Evolutionary conservation across 2,113 vertebrate genomes (phyloP).

Genomic region (Arizona elegans): DNA sequence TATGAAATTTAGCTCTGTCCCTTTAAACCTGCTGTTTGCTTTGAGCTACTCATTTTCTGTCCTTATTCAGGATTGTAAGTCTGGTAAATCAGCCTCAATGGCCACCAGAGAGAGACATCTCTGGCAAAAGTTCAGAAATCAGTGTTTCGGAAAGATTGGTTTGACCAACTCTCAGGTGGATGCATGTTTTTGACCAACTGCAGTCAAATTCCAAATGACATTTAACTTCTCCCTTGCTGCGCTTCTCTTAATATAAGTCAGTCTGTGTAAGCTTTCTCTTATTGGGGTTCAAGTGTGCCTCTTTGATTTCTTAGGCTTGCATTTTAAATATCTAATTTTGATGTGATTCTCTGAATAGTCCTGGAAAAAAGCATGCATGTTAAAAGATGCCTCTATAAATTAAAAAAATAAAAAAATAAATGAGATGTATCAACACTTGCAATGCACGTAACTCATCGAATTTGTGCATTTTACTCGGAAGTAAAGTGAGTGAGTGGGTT

Average conservation of each 20-base stretch:
- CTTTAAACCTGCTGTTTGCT: conserved; percentile 52
- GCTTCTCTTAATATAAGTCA: neutral
- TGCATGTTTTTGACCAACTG: conserved; percentile 60
- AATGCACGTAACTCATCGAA: neutral
- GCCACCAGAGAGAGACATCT: conserved; percentile 61
- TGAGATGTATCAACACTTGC: conserved; percentile 32
- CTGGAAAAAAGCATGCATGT: conserved; percentile 22
- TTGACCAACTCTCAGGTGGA: conserved; percentile 62
- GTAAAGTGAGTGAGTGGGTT: neutral
- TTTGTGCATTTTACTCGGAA: neutral
- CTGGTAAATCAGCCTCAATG: conserved; percentile 51
- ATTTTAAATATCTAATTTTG: neutral
- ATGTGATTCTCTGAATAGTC: neutral
- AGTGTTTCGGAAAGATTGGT: conserved; percentile 70
- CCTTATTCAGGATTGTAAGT: conserved; percentile 55
- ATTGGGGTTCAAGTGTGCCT: conserved; percentile 33
- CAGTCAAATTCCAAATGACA: conserved; percentile 57
- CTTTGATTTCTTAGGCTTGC: conserved; percentile 1
- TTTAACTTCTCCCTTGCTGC: conserved; percentile 61
- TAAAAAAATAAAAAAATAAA: neutral
- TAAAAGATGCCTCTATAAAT: conserved; percentile 28
- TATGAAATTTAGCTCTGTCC: conserved; percentile 28
- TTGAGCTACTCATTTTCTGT: conserved; percentile 41
- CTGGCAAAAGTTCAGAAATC: conserved; percentile 67
- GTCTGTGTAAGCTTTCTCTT: neutral